phyloP scores from a whole-genome alignment of 2,888 invertebrate species.

The Spialia ferax region DNA sequence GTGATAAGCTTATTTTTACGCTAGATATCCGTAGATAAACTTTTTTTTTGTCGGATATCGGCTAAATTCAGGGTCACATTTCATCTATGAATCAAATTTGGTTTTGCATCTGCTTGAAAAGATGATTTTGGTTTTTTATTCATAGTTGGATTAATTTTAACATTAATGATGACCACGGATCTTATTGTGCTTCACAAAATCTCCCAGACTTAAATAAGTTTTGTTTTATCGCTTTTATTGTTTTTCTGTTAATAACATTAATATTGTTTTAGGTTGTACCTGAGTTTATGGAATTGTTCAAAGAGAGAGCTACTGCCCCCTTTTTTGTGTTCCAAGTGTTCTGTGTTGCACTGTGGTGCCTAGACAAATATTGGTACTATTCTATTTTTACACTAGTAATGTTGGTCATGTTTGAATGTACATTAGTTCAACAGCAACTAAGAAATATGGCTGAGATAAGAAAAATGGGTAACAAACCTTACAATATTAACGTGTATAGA shows the following conservation, averaged over 20 bases:
- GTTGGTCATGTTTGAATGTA: slow-evolving; percentile 98
- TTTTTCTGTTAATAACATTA: background rate
- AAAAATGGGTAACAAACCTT: slow-evolving; percentile 99
- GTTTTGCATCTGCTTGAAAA: too few relatives aligned
- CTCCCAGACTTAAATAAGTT: too few relatives aligned
- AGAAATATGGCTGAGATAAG: slow-evolving; percentile 99
- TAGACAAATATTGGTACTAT: slow-evolving; percentile 99
- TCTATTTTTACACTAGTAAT: slow-evolving; percentile 98
- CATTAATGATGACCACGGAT: too few relatives aligned
- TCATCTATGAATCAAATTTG: too few relatives aligned
- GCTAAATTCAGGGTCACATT: too few relatives aligned
- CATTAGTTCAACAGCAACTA: slow-evolving; percentile 98
- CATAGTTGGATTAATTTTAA: too few relatives aligned
- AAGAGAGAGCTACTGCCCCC: slow-evolving; percentile 99
- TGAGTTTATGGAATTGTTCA: slow-evolving; percentile 98
- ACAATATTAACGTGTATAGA: slow-evolving; percentile 95
- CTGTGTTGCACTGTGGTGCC: slow-evolving; percentile 99
- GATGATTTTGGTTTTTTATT: too few relatives aligned
- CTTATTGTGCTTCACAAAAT: too few relatives aligned
- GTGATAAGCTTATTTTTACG: too few relatives aligned
- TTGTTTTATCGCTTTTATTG: too few relatives aligned
- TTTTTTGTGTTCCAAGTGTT: slow-evolving; percentile 99
- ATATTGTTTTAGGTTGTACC: slow-evolving; percentile 91
- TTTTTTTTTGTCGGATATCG: too few relatives aligned
- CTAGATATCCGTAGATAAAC: too few relatives aligned